Conservation (phyloP, 2,888 invertebrate species). For the Drosophila paucipuncta region DNA sequence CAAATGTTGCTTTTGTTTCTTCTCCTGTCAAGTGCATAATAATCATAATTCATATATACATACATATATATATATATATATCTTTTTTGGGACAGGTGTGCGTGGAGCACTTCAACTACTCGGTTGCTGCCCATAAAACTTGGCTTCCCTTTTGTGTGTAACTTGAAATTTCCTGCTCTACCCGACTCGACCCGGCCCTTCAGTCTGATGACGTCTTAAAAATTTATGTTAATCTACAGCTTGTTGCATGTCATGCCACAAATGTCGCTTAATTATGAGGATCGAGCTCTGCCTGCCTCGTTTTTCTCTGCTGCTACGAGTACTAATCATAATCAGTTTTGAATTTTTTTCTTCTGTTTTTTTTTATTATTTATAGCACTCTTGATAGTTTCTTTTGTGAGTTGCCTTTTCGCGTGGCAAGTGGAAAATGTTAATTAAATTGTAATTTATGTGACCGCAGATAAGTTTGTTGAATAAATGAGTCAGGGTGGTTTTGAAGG, state of each 20-base stretch:
- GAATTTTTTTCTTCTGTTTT: slow-evolving; percentile 17
- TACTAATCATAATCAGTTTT: slow-evolving; percentile 63
- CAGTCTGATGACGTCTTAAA: slow-evolving; percentile 53
- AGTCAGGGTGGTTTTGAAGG: slow-evolving; percentile 13
- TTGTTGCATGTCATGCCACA: slow-evolving; percentile 78
- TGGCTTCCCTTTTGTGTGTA: slow-evolving; percentile 18
- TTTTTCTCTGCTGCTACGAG: slow-evolving; percentile 15
- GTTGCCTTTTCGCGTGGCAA: slow-evolving; percentile 48
- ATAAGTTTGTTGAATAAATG: slow-evolving; percentile 46
- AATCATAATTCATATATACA: slow-evolving; percentile 65
- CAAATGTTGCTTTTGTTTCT: slow-evolving; percentile 30
- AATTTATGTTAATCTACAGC: slow-evolving; percentile 76
- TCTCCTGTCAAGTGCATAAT: slow-evolving; percentile 69
- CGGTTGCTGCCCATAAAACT: slow-evolving; percentile 63
- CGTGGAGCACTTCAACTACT: slow-evolving; percentile 36
- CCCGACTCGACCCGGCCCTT: neutral
- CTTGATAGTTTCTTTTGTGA: slow-evolving; percentile 48
- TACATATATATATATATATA: slow-evolving; percentile 10
- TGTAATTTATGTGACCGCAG: slow-evolving; percentile 67
- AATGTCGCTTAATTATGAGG: slow-evolving; percentile 81
- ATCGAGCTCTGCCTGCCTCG: slow-evolving; percentile 40
- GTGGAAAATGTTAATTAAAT: slow-evolving; percentile 75
- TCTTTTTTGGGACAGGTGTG: slow-evolving; percentile 49
- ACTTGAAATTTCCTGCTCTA: slow-evolving; percentile 4
- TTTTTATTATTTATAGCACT: slow-evolving; percentile 68